A percentile compares a stretch with the other conserved stretches of the same genome.
These are phyloP conservation scores for Spinibarbus caldwelli DNA, from an alignment of 2,797 vertebrate genomes.

Conservation along the genomic window DNA sequence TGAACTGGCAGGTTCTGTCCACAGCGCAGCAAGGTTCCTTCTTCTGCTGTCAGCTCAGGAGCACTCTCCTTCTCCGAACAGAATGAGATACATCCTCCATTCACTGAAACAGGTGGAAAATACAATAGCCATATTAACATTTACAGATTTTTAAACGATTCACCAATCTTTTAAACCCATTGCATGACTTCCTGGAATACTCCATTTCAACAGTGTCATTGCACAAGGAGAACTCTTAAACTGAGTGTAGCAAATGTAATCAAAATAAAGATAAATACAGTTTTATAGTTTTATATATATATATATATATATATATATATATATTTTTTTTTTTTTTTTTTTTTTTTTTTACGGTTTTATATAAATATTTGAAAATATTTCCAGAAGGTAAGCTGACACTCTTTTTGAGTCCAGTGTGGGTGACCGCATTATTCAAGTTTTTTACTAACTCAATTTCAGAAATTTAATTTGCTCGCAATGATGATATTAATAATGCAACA, in stretches of 20 bases:
- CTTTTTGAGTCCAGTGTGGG: slow-evolving; percentile 61
- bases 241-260: slow-evolving; percentile 4
- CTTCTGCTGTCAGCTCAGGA: slow-evolving; percentile 78
- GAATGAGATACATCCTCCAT: slow-evolving; percentile 79
- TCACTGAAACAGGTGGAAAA: slow-evolving; percentile 75
- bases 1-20: slow-evolving; percentile 82
- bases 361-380: slow-evolving; percentile 70
- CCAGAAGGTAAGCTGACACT: slow-evolving; percentile 70
- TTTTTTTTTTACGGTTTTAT: too few species aligned
- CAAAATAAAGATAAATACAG: slow-evolving; percentile 27
- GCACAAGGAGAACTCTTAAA: background rate
- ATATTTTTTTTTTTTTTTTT: too few species aligned
- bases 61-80: slow-evolving; percentile 84
- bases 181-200: background rate
- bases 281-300: too few species aligned
- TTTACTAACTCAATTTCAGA: slow-evolving; percentile 76
- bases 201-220: background rate
- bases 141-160: background rate
- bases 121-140: background rate
- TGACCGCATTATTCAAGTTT: slow-evolving; percentile 63
- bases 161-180: background rate
- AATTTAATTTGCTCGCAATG: slow-evolving; percentile 77
- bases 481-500: slow-evolving; percentile 75
- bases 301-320: too few species aligned
- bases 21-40: slow-evolving; percentile 80